Evolutionary conservation across 2,113 vertebrate genomes (phyloP).

Genomic region (Hipposideros armiger): DNA sequence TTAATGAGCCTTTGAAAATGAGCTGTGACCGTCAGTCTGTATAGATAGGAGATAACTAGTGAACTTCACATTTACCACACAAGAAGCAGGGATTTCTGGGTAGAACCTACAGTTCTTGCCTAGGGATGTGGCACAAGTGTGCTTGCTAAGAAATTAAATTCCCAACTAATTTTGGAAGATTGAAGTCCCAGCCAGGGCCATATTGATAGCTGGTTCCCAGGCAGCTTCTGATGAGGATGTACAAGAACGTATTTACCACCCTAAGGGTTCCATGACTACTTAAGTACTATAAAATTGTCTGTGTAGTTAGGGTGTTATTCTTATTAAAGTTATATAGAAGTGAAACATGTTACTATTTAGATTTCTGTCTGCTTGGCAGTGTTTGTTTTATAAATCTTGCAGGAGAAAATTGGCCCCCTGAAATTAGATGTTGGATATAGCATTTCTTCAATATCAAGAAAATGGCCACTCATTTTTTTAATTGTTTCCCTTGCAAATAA

Average conservation of each 20-base stretch:
- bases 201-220: not conserved
- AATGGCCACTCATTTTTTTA: slow-evolving; percentile 85
- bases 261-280: slow-evolving; percentile 1
- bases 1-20: not conserved
- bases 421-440: slow-evolving; percentile 79
- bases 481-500: slow-evolving; percentile 86
- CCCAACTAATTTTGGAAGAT: slow-evolving; percentile 24
- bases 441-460: slow-evolving; percentile 84
- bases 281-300: slow-evolving; percentile 80
- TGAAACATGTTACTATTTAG: slow-evolving; percentile 84
- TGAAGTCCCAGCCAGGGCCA: slow-evolving; percentile 36
- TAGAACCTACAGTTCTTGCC: not conserved
- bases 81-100: not conserved
- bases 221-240: slow-evolving; percentile 30
- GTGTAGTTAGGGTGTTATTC: slow-evolving; percentile 82
- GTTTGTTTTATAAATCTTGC: slow-evolving; percentile 81
- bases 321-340: slow-evolving; percentile 85
- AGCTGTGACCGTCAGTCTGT: not conserved
- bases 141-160: slow-evolving; percentile 13
- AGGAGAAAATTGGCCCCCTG: slow-evolving; percentile 81
- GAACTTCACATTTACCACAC: not conserved
- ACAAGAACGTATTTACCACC: slow-evolving; percentile 59
- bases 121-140: not conserved
- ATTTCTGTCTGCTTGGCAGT: slow-evolving; percentile 84
- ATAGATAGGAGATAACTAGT: not conserved